Conservation (phyloP, 2,113 vertebrate genomes). For the Mastomys coucha region DNA sequence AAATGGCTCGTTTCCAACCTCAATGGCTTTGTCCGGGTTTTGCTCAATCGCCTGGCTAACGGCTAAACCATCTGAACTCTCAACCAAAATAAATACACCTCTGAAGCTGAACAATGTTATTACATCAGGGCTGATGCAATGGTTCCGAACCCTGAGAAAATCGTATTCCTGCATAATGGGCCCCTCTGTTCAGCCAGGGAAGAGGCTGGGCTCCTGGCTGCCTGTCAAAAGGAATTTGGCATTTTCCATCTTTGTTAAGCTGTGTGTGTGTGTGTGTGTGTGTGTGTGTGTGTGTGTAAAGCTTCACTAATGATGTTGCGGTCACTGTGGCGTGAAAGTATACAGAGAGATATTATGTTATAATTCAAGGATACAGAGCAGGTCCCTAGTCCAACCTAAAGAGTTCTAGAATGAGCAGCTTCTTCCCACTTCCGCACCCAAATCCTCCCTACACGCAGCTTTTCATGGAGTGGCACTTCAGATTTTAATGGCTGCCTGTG, state of each 20-base stretch:
- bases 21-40: constrained; percentile 84
- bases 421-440: neutral
- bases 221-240: constrained; percentile 80
- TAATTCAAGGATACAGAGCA: constrained; percentile 58
- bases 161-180: constrained; percentile 85
- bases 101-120: constrained; percentile 88
- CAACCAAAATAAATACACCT: constrained; percentile 89
- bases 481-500: constrained; percentile 66
- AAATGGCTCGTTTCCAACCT: constrained; percentile 76
- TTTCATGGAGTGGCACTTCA: constrained; percentile 64
- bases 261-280: constrained; percentile 34
- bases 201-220: constrained; percentile 80
- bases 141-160: constrained; percentile 88
- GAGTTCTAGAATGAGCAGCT: constrained; percentile 40
- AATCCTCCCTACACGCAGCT: constrained; percentile 67
- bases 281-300: constrained; percentile 50
- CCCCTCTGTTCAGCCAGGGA: constrained; percentile 82
- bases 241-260: constrained; percentile 73
- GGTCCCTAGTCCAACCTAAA: constrained; percentile 33
- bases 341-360: constrained; percentile 66
- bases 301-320: constrained; percentile 67
- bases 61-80: constrained; percentile 88
- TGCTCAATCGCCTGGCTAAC: constrained; percentile 85
- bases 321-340: constrained; percentile 46
- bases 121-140: constrained; percentile 89